These are phyloP conservation scores for Crypturellus tataupa DNA, from an alignment of 2,797 vertebrate species.

Conservation along the genomic window DNA sequence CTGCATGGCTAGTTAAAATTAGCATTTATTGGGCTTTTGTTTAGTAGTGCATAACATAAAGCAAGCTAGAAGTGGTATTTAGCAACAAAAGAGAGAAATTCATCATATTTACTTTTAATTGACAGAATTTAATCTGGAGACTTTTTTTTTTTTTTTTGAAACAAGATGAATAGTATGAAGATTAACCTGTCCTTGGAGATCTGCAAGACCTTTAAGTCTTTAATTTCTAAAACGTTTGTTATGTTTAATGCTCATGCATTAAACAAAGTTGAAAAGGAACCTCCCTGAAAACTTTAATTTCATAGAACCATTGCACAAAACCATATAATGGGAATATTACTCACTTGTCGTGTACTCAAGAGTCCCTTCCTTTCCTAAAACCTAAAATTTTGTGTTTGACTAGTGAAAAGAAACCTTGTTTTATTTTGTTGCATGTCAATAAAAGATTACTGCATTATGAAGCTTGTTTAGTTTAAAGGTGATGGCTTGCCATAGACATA, in stretches of 20 bases:
- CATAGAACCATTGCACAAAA: not conserved
- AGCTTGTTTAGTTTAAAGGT: conserved; percentile 7
- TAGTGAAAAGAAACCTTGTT: not conserved
- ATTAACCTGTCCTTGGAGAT: not conserved
- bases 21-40: not conserved
- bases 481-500: conserved; percentile 28
- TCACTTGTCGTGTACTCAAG: not conserved
- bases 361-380: not conserved
- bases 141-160: not conserved
- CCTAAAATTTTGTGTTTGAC: not conserved
- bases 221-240: not conserved
- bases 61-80: not conserved
- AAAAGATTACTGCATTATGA: not conserved
- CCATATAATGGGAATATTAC: not conserved
- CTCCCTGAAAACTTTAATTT: not conserved
- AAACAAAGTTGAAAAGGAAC: not conserved
- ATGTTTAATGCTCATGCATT: not conserved
- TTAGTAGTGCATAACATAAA: conserved; percentile 4
- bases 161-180: not conserved
- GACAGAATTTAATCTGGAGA: not conserved
- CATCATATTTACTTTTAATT: not conserved
- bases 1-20: not conserved
- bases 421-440: not conserved
- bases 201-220: not conserved
- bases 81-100: not conserved